Evolutionary conservation across 2,113 vertebrate genomes (phyloP).

Genomic region (Toxostoma redivivum): DNA sequence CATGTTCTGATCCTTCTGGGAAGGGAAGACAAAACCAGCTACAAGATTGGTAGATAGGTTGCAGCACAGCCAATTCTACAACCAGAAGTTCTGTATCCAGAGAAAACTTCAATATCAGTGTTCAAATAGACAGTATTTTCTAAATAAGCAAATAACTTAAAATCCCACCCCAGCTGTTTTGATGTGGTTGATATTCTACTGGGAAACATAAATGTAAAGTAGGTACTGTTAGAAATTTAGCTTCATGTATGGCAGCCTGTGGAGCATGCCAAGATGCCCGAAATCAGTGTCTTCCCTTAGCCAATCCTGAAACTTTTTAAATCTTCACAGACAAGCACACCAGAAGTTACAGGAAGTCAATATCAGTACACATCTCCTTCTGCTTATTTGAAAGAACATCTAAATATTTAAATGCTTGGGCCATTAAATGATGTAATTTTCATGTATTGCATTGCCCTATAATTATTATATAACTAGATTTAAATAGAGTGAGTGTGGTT

Average conservation of each 20-base stretch:
- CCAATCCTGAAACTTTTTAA: background rate
- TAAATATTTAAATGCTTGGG: background rate
- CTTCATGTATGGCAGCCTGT: background rate
- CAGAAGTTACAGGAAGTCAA: background rate
- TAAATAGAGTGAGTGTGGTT: background rate
- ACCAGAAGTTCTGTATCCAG: background rate
- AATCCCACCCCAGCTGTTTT: background rate
- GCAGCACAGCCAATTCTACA: background rate
- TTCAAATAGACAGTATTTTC: background rate
- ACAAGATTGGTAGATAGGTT: background rate
- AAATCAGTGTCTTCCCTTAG: background rate
- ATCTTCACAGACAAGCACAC: background rate
- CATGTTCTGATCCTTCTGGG: background rate
- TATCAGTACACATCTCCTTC: background rate
- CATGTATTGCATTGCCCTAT: background rate
- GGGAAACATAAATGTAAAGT: background rate
- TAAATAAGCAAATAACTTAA: background rate
- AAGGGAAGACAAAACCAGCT: background rate
- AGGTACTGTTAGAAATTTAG: background rate
- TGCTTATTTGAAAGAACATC: background rate
- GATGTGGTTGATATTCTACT: background rate
- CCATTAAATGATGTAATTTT: background rate
- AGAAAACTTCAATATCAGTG: background rate
- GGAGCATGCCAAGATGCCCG: accelerated
- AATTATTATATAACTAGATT: background rate